Conservation (phyloP, 2,113 vertebrate genomes). For the Polypterus senegalus region DNA sequence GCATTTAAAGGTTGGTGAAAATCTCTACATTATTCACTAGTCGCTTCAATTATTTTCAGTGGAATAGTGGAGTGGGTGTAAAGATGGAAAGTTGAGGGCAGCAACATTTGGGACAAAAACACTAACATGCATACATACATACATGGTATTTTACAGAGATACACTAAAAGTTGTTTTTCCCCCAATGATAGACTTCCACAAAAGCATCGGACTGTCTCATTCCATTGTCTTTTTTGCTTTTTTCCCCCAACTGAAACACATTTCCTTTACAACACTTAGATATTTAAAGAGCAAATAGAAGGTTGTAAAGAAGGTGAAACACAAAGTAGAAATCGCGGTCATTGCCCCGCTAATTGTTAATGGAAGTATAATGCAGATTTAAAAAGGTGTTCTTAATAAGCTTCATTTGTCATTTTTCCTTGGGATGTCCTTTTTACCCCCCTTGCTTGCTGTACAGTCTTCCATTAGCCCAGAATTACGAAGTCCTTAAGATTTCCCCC, state of each 20-base stretch:
- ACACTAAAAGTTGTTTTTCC: slow-evolving; percentile 79
- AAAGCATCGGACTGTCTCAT: slow-evolving; percentile 76
- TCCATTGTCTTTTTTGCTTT: slow-evolving; percentile 60
- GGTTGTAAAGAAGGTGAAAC: slow-evolving; percentile 78
- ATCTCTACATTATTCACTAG: slow-evolving; percentile 84
- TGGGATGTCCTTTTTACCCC: slow-evolving; percentile 50
- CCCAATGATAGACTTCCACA: slow-evolving; percentile 79
- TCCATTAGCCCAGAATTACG: slow-evolving; percentile 69
- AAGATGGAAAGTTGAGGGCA: slow-evolving; percentile 54
- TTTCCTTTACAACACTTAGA: slow-evolving; percentile 95
- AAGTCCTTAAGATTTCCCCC: slow-evolving; percentile 71
- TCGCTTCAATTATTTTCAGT: slow-evolving; percentile 54
- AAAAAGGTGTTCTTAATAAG: slow-evolving; percentile 74
- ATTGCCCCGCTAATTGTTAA: slow-evolving; percentile 77
- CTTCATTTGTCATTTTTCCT: slow-evolving; percentile 70
- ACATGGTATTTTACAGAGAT: slow-evolving; percentile 98
- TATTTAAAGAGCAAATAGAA: slow-evolving; percentile 95
- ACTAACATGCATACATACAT: slow-evolving; percentile 98
- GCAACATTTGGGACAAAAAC: slow-evolving; percentile 85
- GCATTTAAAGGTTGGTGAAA: slow-evolving; percentile 90
- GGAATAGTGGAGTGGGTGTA: slow-evolving; percentile 26
- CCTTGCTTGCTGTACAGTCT: slow-evolving; percentile 60
- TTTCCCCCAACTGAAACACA: slow-evolving; percentile 66
- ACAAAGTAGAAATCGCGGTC: slow-evolving; percentile 68
- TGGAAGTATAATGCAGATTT: slow-evolving; percentile 77